These are phyloP conservation scores for Romanomermis culicivorax DNA, from an alignment of 2,888 invertebrate species.

Conservation along the genomic window DNA sequence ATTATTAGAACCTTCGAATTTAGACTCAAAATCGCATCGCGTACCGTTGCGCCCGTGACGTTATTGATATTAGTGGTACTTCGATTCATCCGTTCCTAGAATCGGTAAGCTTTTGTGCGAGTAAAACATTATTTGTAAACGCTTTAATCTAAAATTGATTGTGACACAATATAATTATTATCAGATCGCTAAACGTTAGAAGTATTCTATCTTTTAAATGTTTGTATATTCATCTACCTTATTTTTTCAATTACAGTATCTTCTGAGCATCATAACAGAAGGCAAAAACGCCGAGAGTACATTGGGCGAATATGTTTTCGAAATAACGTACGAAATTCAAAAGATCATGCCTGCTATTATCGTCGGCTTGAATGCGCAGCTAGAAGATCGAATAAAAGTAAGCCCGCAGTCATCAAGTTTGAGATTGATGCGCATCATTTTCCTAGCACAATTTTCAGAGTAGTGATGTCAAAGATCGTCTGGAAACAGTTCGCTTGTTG, in stretches of 20 bases:
- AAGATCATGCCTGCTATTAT: neutral
- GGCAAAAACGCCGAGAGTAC: neutral
- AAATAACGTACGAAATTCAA: neutral
- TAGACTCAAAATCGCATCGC: conserved; percentile 49
- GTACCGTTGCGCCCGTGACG: conserved; percentile 67
- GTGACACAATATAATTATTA: no score
- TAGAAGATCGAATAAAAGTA: neutral
- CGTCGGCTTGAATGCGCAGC: neutral
- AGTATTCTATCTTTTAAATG: no score
- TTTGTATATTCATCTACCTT: no score
- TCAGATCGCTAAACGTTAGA: no score
- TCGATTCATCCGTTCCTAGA: neutral
- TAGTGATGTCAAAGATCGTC: conserved; percentile 8
- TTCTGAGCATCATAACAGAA: neutral
- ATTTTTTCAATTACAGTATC: neutral
- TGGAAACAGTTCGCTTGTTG: conserved; percentile 2
- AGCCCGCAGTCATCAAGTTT: neutral
- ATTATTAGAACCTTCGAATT: no score
- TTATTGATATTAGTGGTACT: conserved; percentile 36
- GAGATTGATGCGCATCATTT: neutral
- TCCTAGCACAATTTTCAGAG: conserved; percentile 29
- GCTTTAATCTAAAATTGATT: no score
- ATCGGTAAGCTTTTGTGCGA: neutral
- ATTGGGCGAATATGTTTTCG: neutral
- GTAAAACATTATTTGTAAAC: no score